Base-by-base conservation (phyloP, 2,113 vertebrate species). In the Cavia porcellus region DNA sequence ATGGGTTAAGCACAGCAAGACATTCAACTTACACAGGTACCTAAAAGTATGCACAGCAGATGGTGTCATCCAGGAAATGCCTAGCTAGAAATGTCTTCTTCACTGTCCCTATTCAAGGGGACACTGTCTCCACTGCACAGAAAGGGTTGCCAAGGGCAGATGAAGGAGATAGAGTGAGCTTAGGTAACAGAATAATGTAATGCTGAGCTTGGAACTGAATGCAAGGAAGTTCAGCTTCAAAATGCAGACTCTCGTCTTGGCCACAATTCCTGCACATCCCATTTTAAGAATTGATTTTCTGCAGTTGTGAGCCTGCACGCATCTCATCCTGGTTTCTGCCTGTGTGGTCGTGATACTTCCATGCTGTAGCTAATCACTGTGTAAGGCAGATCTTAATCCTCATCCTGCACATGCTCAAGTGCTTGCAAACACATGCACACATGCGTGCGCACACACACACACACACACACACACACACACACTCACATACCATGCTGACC, bases 271-370 rank as follows among this genome's bases (percentile, higher is more conserved):
- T 30, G 35, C 47, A 55, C 28, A n/a, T 47, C 38, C 5, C 2
- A 61, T 45, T 92, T 90, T 45, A 28, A 70, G 96, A 77, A 85
- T 45, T 57, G 68, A 57, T 96, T 82, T 59, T 68, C 11, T 55
- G n/a, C 79, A 90, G 30, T 84, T 30, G 0, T 32, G 94, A 92
- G 92, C 38, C 92, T 86, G 61, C 8, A 2, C 93, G 47, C 77
- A 61, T 95, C 90, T 86, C 81, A 22, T 32, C 70, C n/a, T 47
- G 30, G 13, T 79, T 90, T 90, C 95, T 86, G 47, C 72, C 86
- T 68, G 9, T 28, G 52, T 75, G 93, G 57, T 38, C 14, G 3
- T 5, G 50, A 82, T 42, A 45, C 52, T 64, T 81, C 6, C 70
- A 13, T 85, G 72, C 81, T 22, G 3, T 2, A 61, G 66, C 62